Evolutionary conservation across 2,888 invertebrate species (phyloP), one percentile per base, ranked within the genome.

Genomic region (Polietes domitor): DNA sequence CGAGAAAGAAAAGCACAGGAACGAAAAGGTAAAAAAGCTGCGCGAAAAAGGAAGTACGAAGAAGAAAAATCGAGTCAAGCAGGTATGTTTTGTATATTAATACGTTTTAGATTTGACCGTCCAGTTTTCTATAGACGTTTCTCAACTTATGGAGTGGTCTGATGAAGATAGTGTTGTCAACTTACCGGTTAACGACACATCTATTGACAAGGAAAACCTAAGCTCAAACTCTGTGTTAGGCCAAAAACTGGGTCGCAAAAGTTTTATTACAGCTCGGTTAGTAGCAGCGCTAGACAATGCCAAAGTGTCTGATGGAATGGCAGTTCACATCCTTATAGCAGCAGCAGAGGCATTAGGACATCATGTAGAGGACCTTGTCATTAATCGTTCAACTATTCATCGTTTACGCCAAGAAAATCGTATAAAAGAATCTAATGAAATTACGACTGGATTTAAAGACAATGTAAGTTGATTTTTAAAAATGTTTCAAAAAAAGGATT

Each of bases 321-420:
- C 47, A n/a, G 74, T 74, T 61, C 61, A 61, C 55, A 63, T 61
- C 58, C 41, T 74, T 26, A 47, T 61, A 74, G 61, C 47, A 15
- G 61, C 55, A 73, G 73, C 61, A 41, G 73, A 73, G 58, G 47
- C 26, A 12, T 15, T 73, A 41, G 43, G 47, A 43, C 74, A 74
- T 61, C 61, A 47, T 37, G n/a, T n/a, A n/a, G 61, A 61, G 43
- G 17, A 43, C 17, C 41, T 41, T 43, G n/a, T n/a, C n/a, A n/a
- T n/a, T n/a, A n/a, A 73, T 61, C 47, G n/a, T n/a, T n/a, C n/a
- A n/a, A n/a, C n/a, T n/a, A n/a, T n/a, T n/a, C n/a, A n/a, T n/a
- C n/a, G n/a, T n/a, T n/a, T n/a, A n/a, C n/a, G n/a, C n/a, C n/a
- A n/a, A n/a, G n/a, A n/a, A n/a, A n/a, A n/a, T n/a, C n/a, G n/a